Evolutionary conservation across 1,140 invertebrate species (phyloP).

Genomic region (Drosophila kepulauana): DNA sequence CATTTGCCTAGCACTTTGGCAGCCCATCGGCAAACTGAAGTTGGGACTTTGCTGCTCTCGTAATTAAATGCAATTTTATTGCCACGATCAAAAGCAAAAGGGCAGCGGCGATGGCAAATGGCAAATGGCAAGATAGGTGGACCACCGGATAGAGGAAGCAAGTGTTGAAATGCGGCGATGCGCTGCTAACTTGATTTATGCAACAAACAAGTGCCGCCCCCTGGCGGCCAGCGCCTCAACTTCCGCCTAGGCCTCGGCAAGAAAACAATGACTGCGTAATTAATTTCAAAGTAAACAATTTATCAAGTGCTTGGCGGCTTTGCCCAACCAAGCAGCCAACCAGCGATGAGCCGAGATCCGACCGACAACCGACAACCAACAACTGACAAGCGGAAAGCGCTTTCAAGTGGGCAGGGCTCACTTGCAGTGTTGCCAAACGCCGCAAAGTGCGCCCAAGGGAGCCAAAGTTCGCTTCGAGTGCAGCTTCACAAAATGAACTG

Average conservation of each 20-base stretch:
- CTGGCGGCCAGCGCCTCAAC: slow-evolving; percentile 43
- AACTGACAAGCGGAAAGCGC: slow-evolving; percentile 33
- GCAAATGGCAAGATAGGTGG: slow-evolving; percentile 50
- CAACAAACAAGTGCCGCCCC: slow-evolving; percentile 41
- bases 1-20: neutral
- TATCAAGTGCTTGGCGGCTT: slow-evolving; percentile 65
- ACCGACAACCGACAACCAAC: slow-evolving; percentile 37
- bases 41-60: slow-evolving; percentile 37
- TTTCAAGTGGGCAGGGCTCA: slow-evolving; percentile 42
- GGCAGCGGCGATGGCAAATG: slow-evolving; percentile 22
- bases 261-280: slow-evolving; percentile 77
- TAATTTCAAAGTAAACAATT: slow-evolving; percentile 82
- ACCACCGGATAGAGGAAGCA: slow-evolving; percentile 45
- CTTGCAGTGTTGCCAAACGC: slow-evolving; percentile 43
- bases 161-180: slow-evolving; percentile 67
- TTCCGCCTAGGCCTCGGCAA: slow-evolving; percentile 52
- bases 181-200: slow-evolving; percentile 79
- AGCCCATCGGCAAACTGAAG: neutral
- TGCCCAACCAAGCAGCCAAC: slow-evolving; percentile 27
- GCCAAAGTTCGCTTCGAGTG: slow-evolving; percentile 18
- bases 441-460: slow-evolving; percentile 39
- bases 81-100: slow-evolving; percentile 72
- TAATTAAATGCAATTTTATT: slow-evolving; percentile 83
- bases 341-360: slow-evolving; percentile 45
- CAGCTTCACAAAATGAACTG: slow-evolving; percentile 16